Evolutionary conservation across 1,140 invertebrate species (phyloP).

Genomic region (Chymomyza costata): DNA sequence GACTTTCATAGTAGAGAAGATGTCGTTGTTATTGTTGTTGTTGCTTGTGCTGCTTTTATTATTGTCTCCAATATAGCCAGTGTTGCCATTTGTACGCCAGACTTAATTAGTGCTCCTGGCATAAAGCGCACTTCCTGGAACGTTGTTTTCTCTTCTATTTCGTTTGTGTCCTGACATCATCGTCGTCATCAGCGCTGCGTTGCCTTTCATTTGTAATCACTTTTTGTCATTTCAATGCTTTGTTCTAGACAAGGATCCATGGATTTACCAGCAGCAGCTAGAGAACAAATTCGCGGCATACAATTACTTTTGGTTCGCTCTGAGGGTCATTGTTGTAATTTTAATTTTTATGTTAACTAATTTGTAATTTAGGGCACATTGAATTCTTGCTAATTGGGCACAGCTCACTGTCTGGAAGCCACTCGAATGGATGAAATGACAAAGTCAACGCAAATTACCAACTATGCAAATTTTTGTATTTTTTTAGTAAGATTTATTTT

Average conservation of each 20-base stretch:
- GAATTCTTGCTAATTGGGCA: constrained; percentile 48
- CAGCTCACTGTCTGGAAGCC: constrained; percentile 8
- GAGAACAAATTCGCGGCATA: constrained; percentile 14
- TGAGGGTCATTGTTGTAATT: constrained; percentile 24
- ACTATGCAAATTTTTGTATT: no score
- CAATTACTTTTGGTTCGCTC: constrained; percentile 23
- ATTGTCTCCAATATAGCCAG: constrained; percentile 24
- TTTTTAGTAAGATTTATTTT: no score
- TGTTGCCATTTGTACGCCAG: constrained; percentile 45
- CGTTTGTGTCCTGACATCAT: constrained; percentile 14
- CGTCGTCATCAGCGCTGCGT: constrained; percentile 9
- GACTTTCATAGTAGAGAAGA: no score
- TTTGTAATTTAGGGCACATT: constrained; percentile 43
- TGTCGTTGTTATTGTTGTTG: constrained; percentile 18
- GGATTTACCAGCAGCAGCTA: constrained; percentile 44
- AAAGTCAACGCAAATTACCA: no score
- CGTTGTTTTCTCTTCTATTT: constrained; percentile 23
- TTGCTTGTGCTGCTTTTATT: no score
- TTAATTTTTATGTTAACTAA: constrained; percentile 53
- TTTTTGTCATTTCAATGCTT: constrained; percentile 40
- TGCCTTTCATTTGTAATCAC: constrained; percentile 59
- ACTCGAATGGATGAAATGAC: no score
- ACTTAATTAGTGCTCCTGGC: constrained; percentile 68
- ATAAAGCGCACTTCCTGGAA: constrained; percentile 58
- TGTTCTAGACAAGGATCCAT: no score